These are phyloP conservation scores for Pogonocherus hispidulus DNA, from an alignment of 2,888 invertebrate species.

Conservation along the genomic window DNA sequence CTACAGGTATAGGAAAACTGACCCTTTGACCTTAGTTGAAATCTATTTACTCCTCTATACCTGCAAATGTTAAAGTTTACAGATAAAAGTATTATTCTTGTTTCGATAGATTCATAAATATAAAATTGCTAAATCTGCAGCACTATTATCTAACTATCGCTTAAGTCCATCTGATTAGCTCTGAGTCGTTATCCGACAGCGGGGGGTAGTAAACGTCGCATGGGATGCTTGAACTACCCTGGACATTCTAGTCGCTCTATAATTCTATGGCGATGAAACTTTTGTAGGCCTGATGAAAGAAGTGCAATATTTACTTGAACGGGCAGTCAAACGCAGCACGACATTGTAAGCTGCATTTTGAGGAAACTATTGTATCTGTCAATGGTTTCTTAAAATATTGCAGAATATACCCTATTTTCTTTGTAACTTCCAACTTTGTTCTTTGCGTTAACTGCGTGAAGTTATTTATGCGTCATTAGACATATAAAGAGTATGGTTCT, in stretches of 20 bases:
- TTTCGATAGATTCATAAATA: no score
- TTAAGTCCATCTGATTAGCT: constrained; percentile 59
- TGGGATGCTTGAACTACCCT: constrained; percentile 64
- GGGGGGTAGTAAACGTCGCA: constrained; percentile 58
- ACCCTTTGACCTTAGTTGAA: no score
- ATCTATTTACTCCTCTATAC: no score
- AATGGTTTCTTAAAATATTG: constrained; percentile 65
- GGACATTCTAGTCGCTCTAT: constrained; percentile 59
- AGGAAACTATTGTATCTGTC: constrained; percentile 66
- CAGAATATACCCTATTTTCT: constrained; percentile 60
- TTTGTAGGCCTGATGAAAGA: constrained; percentile 51
- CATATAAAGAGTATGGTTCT: background rate
- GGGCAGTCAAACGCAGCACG: constrained; percentile 59
- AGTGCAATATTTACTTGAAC: constrained; percentile 42
- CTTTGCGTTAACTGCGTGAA: constrained; percentile 42
- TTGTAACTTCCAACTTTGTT: constrained; percentile 51
- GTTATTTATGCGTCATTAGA: constrained; percentile 43
- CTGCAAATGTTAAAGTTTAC: no score
- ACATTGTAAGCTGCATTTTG: constrained; percentile 65
- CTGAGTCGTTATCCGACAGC: constrained; percentile 62
- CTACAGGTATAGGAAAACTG: no score
- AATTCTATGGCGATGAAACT: constrained; percentile 39
- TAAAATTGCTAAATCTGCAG: no score
- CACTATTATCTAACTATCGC: background rate
- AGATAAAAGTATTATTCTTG: no score